Evolutionary conservation across 2,797 vertebrate genomes (phyloP), one percentile per base, ranked within the genome.

Genomic region (Ctenopoma kingsleyae): DNA sequence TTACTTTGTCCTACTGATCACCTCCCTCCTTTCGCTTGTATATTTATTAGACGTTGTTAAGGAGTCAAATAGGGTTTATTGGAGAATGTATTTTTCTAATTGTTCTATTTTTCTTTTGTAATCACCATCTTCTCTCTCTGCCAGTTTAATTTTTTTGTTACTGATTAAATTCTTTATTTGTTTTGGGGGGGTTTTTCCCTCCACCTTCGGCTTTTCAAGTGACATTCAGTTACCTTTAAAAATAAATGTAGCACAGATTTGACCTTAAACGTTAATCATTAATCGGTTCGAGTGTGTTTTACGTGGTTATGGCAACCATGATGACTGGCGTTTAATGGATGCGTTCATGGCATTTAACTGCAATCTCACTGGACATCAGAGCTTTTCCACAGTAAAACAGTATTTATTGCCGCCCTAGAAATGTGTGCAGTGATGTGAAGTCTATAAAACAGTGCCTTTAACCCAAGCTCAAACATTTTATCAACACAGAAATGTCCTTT

Each of bases 1-100:
- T 81, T 75, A 81, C 76, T 79, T 78, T 84, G 76, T 55, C 74
- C 25, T n/a, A 49, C 68, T 3, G n/a, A 78, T 70, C 66, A 85
- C 75, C 73, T 76, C 52, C 63, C 60, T 82, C 59, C 63, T 48
- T 63, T 48, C 10, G 16, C 61, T 58, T 62, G 20, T 63, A 74
- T 74, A 38, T 71, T 40, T 1, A 32, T 8, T 32, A 10, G 9
- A 8, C 2, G 9, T 88, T 54, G 64, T 68, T 67, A 57, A 64
- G 71, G 66, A 78, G 77, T 69, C 13, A 54, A 36, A 43, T 30
- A 11, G 62, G 12, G 48, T 47, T 40, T 23, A 67, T 41, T 50
- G 47, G 30, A 40, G 13, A 56, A 57, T 48, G 4, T 35, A 0
- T 59, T 71, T 43, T 50, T 30, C 27, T 36, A 23, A 23, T 23